phyloP scores from a whole-genome alignment of 2,888 invertebrate genomes.

The Orthosia gracilis region DNA sequence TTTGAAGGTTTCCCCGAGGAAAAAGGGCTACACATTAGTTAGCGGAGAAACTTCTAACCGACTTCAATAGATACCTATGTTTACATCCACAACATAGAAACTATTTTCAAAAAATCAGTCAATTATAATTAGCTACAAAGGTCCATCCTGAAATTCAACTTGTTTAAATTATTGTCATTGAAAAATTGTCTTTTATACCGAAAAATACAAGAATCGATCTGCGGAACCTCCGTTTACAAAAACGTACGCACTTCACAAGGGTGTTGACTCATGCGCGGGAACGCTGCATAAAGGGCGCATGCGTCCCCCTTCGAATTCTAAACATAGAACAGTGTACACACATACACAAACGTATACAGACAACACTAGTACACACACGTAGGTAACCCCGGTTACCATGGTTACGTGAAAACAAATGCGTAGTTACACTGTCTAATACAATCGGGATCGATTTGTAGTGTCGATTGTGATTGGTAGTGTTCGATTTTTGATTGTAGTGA shows the following conservation, averaged over 20 bases:
- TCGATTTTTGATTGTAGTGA: constrained; percentile 1
- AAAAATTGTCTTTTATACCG: too few species aligned
- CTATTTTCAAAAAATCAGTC: background rate
- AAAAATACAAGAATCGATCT: background rate
- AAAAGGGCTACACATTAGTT: too few species aligned
- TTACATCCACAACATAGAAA: background rate
- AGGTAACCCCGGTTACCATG: constrained; percentile 32
- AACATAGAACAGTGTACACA: constrained; percentile 59
- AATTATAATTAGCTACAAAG: background rate
- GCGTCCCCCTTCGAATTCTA: constrained; percentile 72
- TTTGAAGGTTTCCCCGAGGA: too few species aligned
- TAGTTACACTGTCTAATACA: background rate
- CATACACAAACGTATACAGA: background rate
- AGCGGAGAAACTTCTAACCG: too few species aligned
- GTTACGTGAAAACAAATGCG: constrained; percentile 34
- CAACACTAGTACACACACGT: constrained; percentile 1
- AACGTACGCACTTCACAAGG: constrained; percentile 31
- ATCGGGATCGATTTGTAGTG: background rate
- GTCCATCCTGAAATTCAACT: too few species aligned
- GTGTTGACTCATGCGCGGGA: constrained; percentile 69
- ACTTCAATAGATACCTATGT: background rate
- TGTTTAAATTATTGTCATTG: too few species aligned
- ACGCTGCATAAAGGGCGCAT: constrained; percentile 70
- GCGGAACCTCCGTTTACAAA: constrained; percentile 46
- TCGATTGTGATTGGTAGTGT: background rate